Evolutionary conservation across 2,888 invertebrate genomes (phyloP), one percentile per base, ranked within the genome.

Genomic region (Caenorhabditis virilis): DNA sequence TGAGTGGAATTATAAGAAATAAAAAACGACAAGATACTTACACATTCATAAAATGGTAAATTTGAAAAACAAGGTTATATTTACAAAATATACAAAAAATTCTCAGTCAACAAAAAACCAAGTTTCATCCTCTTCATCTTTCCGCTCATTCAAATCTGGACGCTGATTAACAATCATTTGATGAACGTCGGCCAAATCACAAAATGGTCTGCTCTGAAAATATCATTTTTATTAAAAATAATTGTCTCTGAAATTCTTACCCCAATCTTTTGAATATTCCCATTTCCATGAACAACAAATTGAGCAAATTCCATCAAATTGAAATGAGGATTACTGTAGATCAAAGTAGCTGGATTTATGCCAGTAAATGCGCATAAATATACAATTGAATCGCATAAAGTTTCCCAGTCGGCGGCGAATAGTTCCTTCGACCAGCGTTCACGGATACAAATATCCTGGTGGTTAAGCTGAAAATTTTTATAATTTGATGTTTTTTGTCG

Each of bases 51-150:
- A n/a, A n/a, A n/a, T n/a, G n/a, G n/a, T n/a, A n/a, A n/a, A n/a
- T n/a, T n/a, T n/a, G n/a, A n/a, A n/a, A n/a, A n/a, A n/a, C n/a
- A n/a, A n/a, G n/a, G n/a, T n/a, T n/a, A n/a, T n/a, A n/a, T n/a
- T n/a, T n/a, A n/a, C n/a, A n/a, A n/a, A n/a, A n/a, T n/a, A n/a
- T n/a, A n/a, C n/a, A n/a, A n/a, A n/a, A n/a, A n/a, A n/a, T 36
- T n/a, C n/a, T 43, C 39, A 51, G n/a, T 62, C 56, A n/a, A 63
- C 63, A 49, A 63, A 50, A 15, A 45, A 46, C 63, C 63, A 63
- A 15, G 63, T 54, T 33, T 63, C 57, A 27, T 63, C 63, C 23
- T 55, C 58, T 1, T 62, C 52, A 11, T 62, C 62, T 13, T 48
- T 52, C 7, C 53, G 52, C 7, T 18, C 16, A 16, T n/a, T 20